Conservation (phyloP, 2,797 vertebrate genomes). For the Schizopygopsis pylzovi region DNA sequence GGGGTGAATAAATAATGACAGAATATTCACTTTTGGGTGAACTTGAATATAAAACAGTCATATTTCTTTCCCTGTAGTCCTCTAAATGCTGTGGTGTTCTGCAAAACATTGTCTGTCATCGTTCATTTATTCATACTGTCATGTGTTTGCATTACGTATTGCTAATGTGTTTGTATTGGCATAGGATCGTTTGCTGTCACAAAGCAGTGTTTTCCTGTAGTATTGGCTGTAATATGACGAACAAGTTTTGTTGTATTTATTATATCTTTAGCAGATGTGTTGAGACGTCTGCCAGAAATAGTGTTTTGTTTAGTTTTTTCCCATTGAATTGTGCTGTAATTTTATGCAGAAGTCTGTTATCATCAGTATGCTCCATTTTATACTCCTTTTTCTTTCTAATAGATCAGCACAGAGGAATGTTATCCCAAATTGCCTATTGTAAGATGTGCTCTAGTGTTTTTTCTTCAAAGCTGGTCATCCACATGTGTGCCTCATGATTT, state of each 20-base stretch:
- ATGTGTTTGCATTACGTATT: background rate
- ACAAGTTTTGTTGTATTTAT: background rate
- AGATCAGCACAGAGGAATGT: background rate
- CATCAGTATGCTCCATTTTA: background rate
- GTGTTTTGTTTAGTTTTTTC: background rate
- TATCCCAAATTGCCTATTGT: background rate
- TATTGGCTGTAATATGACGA: constrained; percentile 21
- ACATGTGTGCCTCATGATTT: constrained; percentile 66
- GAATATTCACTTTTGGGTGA: background rate
- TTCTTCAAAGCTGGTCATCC: constrained; percentile 65
- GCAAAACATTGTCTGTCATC: constrained; percentile 5
- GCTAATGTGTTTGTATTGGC: background rate
- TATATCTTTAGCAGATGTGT: constrained; percentile 28
- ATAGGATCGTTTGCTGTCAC: background rate
- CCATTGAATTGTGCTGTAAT: background rate
- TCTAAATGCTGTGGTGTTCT: background rate
- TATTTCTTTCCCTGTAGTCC: background rate
- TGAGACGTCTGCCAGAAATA: constrained; percentile 18
- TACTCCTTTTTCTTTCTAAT: constrained; percentile 2
- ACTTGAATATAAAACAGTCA: background rate
- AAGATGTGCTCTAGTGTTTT: constrained; percentile 44
- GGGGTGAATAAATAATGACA: background rate
- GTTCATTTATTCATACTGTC: background rate
- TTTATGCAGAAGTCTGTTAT: background rate
- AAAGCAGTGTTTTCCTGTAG: background rate